phyloP scores from a whole-genome alignment of 2,113 vertebrate genomes.

The Tyto alba region DNA sequence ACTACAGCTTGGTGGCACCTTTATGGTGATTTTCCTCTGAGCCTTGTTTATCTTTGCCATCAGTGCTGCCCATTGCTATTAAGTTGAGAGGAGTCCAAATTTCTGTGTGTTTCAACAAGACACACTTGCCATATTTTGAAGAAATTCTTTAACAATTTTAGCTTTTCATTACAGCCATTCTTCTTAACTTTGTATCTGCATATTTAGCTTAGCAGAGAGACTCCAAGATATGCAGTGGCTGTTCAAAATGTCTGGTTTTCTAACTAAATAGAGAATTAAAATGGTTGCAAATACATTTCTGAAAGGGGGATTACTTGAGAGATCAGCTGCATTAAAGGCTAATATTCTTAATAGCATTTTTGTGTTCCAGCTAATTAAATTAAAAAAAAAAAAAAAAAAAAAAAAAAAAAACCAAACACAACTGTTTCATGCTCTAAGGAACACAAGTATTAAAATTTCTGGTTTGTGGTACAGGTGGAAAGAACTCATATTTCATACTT shows the following conservation, averaged over 20 bases:
- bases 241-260: neutral
- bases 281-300: neutral
- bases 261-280: neutral
- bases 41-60: neutral
- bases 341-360: neutral
- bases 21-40: neutral
- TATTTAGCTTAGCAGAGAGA: neutral
- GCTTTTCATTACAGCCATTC: neutral
- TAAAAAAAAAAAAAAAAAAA: neutral
- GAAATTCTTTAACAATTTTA: neutral
- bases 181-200: neutral
- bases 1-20: neutral
- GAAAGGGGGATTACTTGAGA: neutral
- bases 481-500: slow-evolving; percentile 17
- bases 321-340: neutral
- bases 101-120: neutral
- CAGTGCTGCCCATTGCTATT: neutral
- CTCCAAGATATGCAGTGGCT: neutral
- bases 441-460: neutral
- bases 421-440: neutral
- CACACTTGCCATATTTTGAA: neutral
- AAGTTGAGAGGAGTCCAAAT: neutral
- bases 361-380: neutral
- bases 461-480: neutral
- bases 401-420: no score